phyloP scores from a whole-genome alignment of 2,888 invertebrate genomes.

The Agapostemon virescens region DNA sequence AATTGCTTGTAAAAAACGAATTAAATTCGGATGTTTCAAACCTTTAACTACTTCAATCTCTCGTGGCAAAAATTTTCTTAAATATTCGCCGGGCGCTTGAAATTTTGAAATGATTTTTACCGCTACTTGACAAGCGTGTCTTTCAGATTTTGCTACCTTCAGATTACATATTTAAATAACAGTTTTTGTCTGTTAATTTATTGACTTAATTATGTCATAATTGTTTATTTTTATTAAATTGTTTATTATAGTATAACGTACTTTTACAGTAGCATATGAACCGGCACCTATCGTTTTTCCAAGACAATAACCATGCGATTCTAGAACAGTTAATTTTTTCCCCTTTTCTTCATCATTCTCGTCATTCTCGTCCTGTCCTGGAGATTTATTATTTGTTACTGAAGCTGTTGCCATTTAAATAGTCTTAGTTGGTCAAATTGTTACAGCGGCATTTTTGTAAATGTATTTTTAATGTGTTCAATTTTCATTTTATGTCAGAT shows the following conservation, averaged over 20 bases:
- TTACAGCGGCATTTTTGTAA: neutral
- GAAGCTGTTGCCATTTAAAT: conserved; percentile 66
- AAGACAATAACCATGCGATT: conserved; percentile 88
- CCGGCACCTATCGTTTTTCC: conserved; percentile 91
- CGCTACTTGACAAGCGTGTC: conserved; percentile 88
- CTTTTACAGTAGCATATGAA: conserved; percentile 91
- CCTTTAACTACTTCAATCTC: conserved; percentile 93
- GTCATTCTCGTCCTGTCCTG: conserved; percentile 23
- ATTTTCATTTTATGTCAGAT: conserved; percentile 16
- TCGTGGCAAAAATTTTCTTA: conserved; percentile 89
- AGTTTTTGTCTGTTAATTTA: conserved; percentile 10
- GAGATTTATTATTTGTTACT: conserved; percentile 54
- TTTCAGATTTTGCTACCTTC: conserved; percentile 87
- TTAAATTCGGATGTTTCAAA: conserved; percentile 89
- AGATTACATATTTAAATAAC: conserved; percentile 17
- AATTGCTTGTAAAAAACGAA: conserved; percentile 90
- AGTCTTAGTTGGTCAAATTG: conserved; percentile 28
- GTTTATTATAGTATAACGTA: conserved; percentile 69
- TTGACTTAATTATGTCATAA: neutral
- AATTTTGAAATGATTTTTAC: conserved; percentile 92
- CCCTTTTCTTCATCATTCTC: conserved; percentile 61
- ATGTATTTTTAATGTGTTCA: neutral
- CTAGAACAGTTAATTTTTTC: conserved; percentile 85
- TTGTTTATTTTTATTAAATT: neutral
- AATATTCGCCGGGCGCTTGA: conserved; percentile 90